Conservation (phyloP, 2,888 invertebrate species). For the Arctia plantaginis region DNA sequence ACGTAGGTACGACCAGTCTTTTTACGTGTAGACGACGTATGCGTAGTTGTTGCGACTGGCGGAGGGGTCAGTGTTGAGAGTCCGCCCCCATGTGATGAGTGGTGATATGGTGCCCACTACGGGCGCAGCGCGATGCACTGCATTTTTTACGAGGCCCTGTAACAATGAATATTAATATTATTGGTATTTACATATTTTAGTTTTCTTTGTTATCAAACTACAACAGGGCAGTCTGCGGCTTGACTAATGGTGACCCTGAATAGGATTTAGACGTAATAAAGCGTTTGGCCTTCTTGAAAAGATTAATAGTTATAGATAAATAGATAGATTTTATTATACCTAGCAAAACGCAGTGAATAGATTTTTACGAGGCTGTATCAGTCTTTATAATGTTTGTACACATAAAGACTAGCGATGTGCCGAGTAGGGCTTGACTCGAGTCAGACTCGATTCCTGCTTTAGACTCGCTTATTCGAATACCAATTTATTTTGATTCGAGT, state of each 20-base stretch:
- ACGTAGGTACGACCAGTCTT: slow-evolving; percentile 14
- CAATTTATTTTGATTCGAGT: too few relatives aligned
- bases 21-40: slow-evolving; percentile 73
- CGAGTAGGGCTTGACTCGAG: too few relatives aligned
- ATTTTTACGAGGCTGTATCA: not conserved
- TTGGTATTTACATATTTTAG: not conserved
- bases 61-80: slow-evolving; percentile 80
- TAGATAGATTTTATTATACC: not conserved
- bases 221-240: not conserved
- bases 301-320: not conserved
- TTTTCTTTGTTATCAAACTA: not conserved
- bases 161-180: slow-evolving; percentile 45
- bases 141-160: slow-evolving; percentile 76
- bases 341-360: not conserved
- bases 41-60: slow-evolving; percentile 69
- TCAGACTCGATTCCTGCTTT: too few relatives aligned
- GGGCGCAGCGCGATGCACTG: slow-evolving; percentile 79
- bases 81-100: slow-evolving; percentile 81
- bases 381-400: not conserved
- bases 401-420: too few relatives aligned
- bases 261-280: not conserved
- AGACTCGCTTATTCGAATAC: too few relatives aligned
- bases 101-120: slow-evolving; percentile 84
- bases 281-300: not conserved
- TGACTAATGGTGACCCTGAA: not conserved